These are phyloP conservation scores for Oreochromis aureus DNA, from an alignment of 2,113 vertebrate species.

Conservation along the genomic window DNA sequence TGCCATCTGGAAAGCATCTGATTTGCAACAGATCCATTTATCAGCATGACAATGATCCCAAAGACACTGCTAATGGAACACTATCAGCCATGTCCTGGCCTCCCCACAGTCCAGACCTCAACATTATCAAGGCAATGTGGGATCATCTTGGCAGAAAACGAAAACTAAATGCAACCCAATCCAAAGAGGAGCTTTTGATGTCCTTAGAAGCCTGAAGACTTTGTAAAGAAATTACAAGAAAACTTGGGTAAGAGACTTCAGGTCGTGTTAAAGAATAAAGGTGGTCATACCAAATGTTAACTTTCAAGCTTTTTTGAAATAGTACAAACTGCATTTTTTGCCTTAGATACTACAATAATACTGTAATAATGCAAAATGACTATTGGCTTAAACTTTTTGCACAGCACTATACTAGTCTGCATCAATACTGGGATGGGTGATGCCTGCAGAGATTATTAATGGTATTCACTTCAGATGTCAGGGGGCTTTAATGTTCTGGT, in stretches of 20 bases:
- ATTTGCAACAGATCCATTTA: neutral
- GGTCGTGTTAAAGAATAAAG: neutral
- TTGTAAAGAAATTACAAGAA: neutral
- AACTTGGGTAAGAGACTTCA: neutral
- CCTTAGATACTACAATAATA: neutral
- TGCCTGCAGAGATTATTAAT: neutral
- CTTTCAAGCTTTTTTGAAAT: neutral
- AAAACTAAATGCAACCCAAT: fast-evolving
- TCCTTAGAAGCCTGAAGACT: neutral
- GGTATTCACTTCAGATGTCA: neutral
- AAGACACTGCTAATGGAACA: neutral
- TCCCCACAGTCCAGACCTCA: neutral
- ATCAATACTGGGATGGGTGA: neutral
- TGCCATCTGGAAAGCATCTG: neutral
- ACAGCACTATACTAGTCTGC: neutral
- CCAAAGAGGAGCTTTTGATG: neutral
- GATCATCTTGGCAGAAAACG: neutral
- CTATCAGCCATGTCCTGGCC: neutral
- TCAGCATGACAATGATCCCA: neutral
- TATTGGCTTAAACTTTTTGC: fast-evolving
- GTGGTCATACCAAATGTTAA: neutral
- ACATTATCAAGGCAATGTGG: neutral
- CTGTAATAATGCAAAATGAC: neutral
- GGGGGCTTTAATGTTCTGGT: neutral
- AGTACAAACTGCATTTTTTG: neutral